A percentile compares a stretch with the other conserved stretches of the same genome.
Evolutionary conservation across 2,888 invertebrate genomes (phyloP).

Genomic region (Caenorhabditis japonica): DNA sequence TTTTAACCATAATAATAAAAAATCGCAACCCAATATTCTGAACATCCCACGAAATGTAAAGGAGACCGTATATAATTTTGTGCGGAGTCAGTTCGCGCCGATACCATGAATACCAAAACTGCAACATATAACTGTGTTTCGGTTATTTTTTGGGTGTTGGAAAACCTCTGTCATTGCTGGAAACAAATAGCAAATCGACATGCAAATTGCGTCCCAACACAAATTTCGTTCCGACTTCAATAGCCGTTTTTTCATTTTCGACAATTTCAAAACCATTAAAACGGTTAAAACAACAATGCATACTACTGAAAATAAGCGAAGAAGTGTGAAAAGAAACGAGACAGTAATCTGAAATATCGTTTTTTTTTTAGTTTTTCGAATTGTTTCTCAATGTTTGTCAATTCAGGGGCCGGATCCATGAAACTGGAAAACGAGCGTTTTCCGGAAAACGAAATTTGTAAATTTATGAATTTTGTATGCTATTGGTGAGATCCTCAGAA

Average conservation of each 20-base stretch:
- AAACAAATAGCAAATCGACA: conserved; percentile 24
- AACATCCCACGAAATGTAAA: conserved; percentile 18
- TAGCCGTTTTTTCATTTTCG: conserved; percentile 21
- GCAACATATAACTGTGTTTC: not conserved
- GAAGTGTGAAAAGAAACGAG: conserved; percentile 17
- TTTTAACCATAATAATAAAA: no score
- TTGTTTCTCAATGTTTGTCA: no score
- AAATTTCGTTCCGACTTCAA: conserved; percentile 18
- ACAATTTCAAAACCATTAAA: conserved; percentile 21
- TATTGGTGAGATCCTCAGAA: no score
- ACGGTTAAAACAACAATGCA: conserved; percentile 4
- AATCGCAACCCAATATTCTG: conserved; percentile 37
- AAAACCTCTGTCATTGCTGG: conserved; percentile 23
- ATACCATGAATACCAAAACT: conserved; percentile 17
- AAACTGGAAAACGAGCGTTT: no score
- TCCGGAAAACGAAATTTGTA: no score
- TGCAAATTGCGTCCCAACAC: conserved; percentile 13
- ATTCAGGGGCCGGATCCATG: no score
- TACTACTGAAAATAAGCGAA: conserved; percentile 13
- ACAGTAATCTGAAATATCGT: not conserved
- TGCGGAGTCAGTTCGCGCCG: not conserved
- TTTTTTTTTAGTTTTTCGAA: no score
- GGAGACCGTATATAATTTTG: conserved; percentile 1
- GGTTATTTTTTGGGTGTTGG: no score
- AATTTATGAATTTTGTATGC: no score